A percentile compares a stretch with the other conserved stretches of the same genome.
phyloP scores from a whole-genome alignment of 2,888 invertebrate species.

The Halocaridina rubra region DNA sequence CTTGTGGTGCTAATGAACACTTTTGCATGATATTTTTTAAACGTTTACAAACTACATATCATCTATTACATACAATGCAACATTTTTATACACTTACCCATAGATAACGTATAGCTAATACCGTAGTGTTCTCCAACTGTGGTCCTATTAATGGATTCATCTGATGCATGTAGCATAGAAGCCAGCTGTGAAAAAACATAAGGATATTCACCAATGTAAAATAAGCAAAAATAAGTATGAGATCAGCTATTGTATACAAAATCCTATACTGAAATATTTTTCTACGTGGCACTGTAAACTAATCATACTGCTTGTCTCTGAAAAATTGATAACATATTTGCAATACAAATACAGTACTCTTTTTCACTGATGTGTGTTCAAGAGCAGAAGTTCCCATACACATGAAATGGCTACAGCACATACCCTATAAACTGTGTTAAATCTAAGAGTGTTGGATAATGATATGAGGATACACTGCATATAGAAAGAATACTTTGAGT shows the following conservation, averaged over 20 bases:
- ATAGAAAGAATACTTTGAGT: too few species aligned
- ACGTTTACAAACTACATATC: too few species aligned
- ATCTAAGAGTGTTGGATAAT: too few species aligned
- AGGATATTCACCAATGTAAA: not conserved
- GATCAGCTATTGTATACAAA: not conserved
- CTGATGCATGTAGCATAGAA: constrained; percentile 47
- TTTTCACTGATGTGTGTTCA: too few species aligned
- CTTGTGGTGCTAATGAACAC: not conserved
- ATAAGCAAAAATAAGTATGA: not conserved
- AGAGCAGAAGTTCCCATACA: too few species aligned
- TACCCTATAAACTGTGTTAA: too few species aligned
- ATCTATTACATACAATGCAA: too few species aligned
- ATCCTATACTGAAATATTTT: not conserved
- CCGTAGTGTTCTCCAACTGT: constrained; percentile 32
- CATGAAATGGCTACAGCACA: too few species aligned
- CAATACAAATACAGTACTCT: too few species aligned
- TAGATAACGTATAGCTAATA: constrained; percentile 27
- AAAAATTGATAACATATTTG: too few species aligned
- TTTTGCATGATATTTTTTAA: not conserved
- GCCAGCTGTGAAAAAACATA: constrained; percentile 12
- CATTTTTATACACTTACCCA: constrained; percentile 42
- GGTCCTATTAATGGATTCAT: constrained; percentile 53
- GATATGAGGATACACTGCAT: too few species aligned
- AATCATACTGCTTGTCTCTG: too few species aligned
- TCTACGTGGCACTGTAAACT: constrained; percentile 5